phyloP scores from a whole-genome alignment of 2,888 invertebrate species.

The Ferrisia virgata region DNA sequence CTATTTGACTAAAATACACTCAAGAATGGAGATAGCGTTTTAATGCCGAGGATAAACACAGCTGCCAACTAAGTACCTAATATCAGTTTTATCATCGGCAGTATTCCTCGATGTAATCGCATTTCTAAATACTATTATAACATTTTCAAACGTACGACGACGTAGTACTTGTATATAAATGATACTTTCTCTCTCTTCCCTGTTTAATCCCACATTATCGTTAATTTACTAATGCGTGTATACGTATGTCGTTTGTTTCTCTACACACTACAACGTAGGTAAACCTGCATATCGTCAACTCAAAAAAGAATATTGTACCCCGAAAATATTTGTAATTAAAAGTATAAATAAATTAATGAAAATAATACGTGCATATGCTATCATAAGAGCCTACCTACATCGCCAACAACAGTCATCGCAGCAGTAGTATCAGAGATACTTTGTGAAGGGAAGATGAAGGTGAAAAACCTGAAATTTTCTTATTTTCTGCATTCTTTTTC shows the following conservation, averaged over 20 bases:
- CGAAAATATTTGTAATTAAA: not conserved
- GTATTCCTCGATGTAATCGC: not conserved
- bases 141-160: not conserved
- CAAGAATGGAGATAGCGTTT: slow-evolving; percentile 9
- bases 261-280: not conserved
- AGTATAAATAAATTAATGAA: not conserved
- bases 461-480: not conserved
- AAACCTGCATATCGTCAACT: not conserved
- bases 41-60: slow-evolving; percentile 25
- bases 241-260: not conserved
- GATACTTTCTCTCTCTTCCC: not conserved
- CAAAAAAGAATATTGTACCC: not conserved
- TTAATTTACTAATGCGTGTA: not conserved
- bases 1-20: not conserved
- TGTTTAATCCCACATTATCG: not conserved
- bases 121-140: not conserved
- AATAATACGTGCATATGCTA: no score
- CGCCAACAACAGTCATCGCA: not conserved
- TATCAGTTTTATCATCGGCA: slow-evolving; percentile 15
- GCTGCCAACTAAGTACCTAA: slow-evolving; percentile 28
- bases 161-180: not conserved
- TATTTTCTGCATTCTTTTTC: not conserved
- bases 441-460: no score
- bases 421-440: not conserved
- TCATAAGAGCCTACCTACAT: no score